phyloP scores from a whole-genome alignment of 2,113 vertebrate species.

The Cinclus cinclus region DNA sequence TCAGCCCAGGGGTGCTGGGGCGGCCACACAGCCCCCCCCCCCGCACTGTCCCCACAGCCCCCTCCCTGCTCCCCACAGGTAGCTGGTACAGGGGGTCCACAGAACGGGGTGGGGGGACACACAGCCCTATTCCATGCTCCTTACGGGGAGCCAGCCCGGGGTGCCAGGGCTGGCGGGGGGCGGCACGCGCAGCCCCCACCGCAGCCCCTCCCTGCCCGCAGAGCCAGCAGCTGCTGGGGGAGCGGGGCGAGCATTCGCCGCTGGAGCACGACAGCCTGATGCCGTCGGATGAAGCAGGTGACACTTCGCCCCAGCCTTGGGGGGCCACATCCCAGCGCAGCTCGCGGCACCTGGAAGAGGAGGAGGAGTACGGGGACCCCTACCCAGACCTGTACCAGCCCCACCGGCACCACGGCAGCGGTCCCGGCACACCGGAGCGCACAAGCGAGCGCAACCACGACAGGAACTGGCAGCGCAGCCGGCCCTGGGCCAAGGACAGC shows the following conservation, averaged over 20 bases:
- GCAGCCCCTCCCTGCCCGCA: not conserved
- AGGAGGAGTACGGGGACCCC: slow-evolving; percentile 78
- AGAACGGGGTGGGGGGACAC: not conserved
- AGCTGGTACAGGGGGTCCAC: not conserved
- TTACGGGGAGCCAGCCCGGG: not conserved
- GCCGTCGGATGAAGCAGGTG: slow-evolving; percentile 92
- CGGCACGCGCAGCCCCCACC: not conserved
- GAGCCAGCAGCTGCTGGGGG: slow-evolving; percentile 75
- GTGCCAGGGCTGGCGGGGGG: not conserved
- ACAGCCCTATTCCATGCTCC: not conserved
- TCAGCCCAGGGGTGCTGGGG: too few species aligned
- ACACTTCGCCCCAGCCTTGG: slow-evolving; percentile 81
- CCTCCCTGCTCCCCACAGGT: not conserved
- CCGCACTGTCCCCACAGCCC: not conserved
- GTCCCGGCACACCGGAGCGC: slow-evolving; percentile 82
- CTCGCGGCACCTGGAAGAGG: slow-evolving; percentile 81
- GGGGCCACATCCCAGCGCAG: slow-evolving; percentile 71
- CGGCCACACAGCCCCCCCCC: too few species aligned
- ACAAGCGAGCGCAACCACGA: slow-evolving; percentile 85
- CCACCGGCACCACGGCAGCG: slow-evolving; percentile 82
- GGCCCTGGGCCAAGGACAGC: slow-evolving; percentile 93
- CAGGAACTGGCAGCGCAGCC: slow-evolving; percentile 89
- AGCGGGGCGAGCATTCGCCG: slow-evolving; percentile 82
- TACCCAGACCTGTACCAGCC: slow-evolving; percentile 92
- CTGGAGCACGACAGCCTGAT: slow-evolving; percentile 93